Evolutionary conservation across 2,888 invertebrate genomes (phyloP).

Genomic region (Synanthedon vespiformis): DNA sequence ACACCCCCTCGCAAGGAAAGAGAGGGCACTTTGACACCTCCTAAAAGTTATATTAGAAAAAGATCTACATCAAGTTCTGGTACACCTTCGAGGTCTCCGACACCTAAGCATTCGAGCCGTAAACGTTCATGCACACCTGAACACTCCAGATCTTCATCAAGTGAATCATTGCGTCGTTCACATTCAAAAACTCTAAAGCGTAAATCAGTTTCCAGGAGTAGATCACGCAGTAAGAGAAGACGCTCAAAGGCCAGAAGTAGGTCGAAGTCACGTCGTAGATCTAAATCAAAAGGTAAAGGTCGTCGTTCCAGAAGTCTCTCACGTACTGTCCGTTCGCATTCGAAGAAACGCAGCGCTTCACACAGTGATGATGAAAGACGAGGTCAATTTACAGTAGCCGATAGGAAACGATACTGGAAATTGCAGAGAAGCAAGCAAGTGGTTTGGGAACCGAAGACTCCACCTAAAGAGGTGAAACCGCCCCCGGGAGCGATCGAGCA

Average conservation of each 20-base stretch:
- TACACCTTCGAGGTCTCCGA: constrained; percentile 30
- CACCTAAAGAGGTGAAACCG: constrained; percentile 47
- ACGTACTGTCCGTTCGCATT: constrained; percentile 27
- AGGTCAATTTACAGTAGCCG: constrained; percentile 60
- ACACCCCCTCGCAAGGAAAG: constrained; percentile 13
- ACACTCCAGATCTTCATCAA: constrained; percentile 17
- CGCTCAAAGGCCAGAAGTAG: constrained; percentile 19
- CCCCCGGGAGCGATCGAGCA: constrained; percentile 53
- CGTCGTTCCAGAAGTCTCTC: constrained; percentile 24
- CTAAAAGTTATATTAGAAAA: constrained; percentile 46
- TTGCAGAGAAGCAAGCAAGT: constrained; percentile 43
- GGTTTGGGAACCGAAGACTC: constrained; percentile 27
- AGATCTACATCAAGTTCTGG: constrained; percentile 36
- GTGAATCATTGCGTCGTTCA: constrained; percentile 23
- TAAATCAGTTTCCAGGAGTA: constrained; percentile 28
- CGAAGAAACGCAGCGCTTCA: constrained; percentile 28
- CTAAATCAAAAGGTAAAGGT: constrained; percentile 30
- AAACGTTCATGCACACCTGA: constrained; percentile 20
- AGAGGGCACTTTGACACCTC: constrained; percentile 46
- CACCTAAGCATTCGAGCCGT: constrained; percentile 24
- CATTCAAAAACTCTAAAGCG: constrained; percentile 25
- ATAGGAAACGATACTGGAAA: constrained; percentile 60
- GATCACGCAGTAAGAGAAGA: constrained; percentile 20
- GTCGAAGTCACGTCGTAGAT: constrained; percentile 24
- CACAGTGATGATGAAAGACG: constrained; percentile 51